Evolutionary conservation across 2,797 vertebrate genomes (phyloP).

Genomic region (Micrastur ruficollis): DNA sequence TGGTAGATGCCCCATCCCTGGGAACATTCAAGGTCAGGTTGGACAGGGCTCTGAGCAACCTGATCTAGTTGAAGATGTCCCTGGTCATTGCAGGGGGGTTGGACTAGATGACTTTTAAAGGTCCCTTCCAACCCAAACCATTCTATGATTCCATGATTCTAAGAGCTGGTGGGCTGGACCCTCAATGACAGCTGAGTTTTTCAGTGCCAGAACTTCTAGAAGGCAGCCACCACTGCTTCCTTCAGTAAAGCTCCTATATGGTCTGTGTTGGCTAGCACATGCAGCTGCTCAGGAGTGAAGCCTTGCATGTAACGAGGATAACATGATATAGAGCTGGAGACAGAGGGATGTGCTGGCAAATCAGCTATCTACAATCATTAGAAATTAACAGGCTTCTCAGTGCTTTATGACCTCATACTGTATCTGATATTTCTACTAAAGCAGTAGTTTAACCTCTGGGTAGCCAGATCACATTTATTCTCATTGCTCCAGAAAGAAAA

Average conservation of each 20-base stretch:
- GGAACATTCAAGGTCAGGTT: neutral
- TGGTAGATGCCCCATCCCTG: neutral
- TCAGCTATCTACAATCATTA: neutral
- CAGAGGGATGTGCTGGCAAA: neutral
- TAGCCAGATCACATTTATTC: neutral
- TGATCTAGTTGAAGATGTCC: no score
- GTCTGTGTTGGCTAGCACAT: neutral
- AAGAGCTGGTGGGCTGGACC: neutral
- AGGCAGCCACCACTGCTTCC: neutral
- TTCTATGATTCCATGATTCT: neutral
- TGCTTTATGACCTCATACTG: neutral
- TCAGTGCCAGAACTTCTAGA: neutral
- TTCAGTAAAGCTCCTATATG: neutral
- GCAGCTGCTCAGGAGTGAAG: neutral
- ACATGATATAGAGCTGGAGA: neutral
- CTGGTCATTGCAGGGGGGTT: neutral
- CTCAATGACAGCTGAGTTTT: neutral
- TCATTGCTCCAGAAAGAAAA: neutral
- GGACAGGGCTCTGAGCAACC: neutral
- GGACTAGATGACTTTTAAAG: neutral
- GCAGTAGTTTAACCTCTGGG: neutral
- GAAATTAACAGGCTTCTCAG: neutral
- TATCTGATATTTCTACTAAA: neutral
- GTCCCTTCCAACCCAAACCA: neutral
- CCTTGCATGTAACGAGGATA: neutral